A percentile compares a stretch with the other conserved stretches of the same genome.
phyloP scores from a whole-genome alignment of 2,113 vertebrate genomes.

The Cavia porcellus region DNA sequence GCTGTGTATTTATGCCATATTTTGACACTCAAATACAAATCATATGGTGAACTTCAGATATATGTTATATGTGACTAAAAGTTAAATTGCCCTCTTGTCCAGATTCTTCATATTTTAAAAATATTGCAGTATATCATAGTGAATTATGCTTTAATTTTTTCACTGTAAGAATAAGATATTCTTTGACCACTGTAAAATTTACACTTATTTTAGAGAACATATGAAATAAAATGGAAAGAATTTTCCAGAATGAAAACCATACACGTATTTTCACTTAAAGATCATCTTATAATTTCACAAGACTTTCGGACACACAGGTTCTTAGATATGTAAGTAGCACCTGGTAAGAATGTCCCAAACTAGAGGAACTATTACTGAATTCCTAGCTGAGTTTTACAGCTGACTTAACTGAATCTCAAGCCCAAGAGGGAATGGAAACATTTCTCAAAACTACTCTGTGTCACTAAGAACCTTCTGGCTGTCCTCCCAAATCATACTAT shows the following conservation, averaged over 20 bases:
- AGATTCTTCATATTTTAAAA: constrained; percentile 70
- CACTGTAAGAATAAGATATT: constrained; percentile 56
- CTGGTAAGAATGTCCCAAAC: background rate
- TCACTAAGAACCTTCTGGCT: background rate
- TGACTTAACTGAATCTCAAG: background rate
- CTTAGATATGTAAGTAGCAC: background rate
- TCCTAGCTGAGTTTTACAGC: background rate
- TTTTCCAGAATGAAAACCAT: background rate
- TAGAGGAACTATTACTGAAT: background rate
- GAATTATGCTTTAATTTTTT: constrained; percentile 76
- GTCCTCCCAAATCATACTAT: background rate
- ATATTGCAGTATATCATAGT: constrained; percentile 57
- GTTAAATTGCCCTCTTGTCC: constrained; percentile 59
- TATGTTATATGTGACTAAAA: constrained; percentile 65
- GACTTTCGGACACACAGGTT: background rate
- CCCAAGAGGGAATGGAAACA: background rate
- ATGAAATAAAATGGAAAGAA: constrained; percentile 42
- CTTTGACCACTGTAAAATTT: constrained; percentile 2
- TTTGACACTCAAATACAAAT: constrained; percentile 75
- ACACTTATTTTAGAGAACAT: constrained; percentile 57
- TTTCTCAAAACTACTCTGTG: background rate
- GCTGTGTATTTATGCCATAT: constrained; percentile 71
- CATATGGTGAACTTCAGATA: constrained; percentile 25
- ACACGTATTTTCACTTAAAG: constrained; percentile 49
- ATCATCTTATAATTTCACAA: background rate